A percentile compares a stretch with the other conserved stretches of the same genome.
phyloP scores from a whole-genome alignment of 2,888 invertebrate species.

The Artemia sp. region DNA sequence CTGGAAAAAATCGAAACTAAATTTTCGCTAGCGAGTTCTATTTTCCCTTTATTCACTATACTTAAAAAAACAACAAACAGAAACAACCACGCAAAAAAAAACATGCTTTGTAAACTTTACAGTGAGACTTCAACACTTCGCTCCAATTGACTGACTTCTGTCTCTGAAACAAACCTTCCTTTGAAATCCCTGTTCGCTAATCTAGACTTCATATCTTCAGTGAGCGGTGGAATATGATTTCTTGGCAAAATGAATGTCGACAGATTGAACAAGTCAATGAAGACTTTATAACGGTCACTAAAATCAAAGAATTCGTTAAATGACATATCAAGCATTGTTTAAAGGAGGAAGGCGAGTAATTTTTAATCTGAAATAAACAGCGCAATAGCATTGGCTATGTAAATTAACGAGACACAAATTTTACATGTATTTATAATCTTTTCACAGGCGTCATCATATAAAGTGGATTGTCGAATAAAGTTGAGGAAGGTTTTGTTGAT shows the following conservation, averaged over 20 bases:
- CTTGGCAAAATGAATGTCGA: conserved; percentile 91
- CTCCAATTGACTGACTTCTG: conserved; percentile 4
- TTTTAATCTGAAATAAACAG: too few relatives aligned
- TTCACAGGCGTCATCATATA: too few relatives aligned
- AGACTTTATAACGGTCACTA: conserved; percentile 97
- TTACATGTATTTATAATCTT: too few relatives aligned
- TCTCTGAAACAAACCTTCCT: not conserved
- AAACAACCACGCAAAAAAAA: too few relatives aligned
- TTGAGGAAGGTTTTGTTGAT: too few relatives aligned
- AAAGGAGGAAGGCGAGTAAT: not conserved
- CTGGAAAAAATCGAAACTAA: too few relatives aligned
- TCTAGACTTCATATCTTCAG: conserved; percentile 58
- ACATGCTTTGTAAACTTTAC: not conserved
- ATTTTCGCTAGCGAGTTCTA: too few relatives aligned
- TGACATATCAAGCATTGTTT: not conserved
- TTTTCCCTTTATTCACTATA: too few relatives aligned
- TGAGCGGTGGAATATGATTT: conserved; percentile 69
- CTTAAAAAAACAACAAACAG: too few relatives aligned
- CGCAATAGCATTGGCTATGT: too few relatives aligned
- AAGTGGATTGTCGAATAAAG: too few relatives aligned
- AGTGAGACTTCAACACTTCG: conserved; percentile 6
- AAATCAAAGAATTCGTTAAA: conserved; percentile 29
- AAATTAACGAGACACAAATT: too few relatives aligned
- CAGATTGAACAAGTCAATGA: conserved; percentile 88
- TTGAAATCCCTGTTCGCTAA: conserved; percentile 35